Evolutionary conservation across 2,797 vertebrate genomes (phyloP).

Genomic region (Psittacula echo): DNA sequence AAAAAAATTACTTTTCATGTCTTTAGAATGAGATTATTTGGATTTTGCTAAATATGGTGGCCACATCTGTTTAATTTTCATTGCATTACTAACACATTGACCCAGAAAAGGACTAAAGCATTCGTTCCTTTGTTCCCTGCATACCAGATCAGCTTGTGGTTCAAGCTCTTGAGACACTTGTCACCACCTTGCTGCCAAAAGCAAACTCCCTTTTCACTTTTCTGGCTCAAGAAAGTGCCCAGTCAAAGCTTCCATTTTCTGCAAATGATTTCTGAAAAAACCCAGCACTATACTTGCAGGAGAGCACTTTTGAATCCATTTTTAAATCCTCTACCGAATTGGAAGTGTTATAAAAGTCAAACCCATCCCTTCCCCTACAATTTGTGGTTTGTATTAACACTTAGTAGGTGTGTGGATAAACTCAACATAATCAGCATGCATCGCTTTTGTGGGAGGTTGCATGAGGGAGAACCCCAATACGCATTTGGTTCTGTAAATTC

Average conservation of each 20-base stretch:
- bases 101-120: neutral
- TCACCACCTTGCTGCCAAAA: neutral
- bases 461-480: neutral
- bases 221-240: neutral
- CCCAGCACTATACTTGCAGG: neutral
- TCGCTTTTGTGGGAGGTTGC: neutral
- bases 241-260: neutral
- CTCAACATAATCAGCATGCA: accelerated
- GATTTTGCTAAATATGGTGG: neutral
- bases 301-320: neutral
- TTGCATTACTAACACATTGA: neutral
- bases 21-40: neutral
- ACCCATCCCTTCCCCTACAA: neutral
- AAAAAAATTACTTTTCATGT: neutral
- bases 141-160: neutral
- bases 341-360: neutral
- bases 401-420: neutral
- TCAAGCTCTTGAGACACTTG: neutral
- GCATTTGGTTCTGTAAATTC: neutral
- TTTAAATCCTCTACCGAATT: neutral
- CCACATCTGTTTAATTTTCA: neutral
- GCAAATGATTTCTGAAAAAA: neutral
- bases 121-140: neutral
- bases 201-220: neutral
- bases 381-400: neutral